phyloP scores from a whole-genome alignment of 2,113 vertebrate species.

The Colossoma macropomum region DNA sequence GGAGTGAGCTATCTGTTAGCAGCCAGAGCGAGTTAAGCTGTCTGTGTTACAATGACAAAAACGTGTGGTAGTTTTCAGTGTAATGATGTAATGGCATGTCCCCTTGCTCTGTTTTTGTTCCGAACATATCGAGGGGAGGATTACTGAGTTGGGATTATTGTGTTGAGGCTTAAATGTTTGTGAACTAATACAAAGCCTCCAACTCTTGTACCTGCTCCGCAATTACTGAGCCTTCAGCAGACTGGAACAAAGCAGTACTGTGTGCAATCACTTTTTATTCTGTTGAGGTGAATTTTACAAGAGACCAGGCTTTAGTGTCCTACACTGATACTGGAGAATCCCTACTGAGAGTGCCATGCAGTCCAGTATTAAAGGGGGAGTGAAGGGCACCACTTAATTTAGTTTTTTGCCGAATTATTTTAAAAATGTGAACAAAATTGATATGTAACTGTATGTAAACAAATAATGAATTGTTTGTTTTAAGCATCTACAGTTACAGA shows the following conservation, averaged over 20 bases:
- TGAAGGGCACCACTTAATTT: too few species aligned
- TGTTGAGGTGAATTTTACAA: neutral
- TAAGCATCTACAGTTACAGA: too few species aligned
- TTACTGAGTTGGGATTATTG: constrained; percentile 31
- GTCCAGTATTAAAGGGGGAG: too few species aligned
- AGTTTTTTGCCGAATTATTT: too few species aligned
- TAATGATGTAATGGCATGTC: neutral
- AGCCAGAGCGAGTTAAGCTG: neutral
- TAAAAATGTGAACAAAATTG: too few species aligned
- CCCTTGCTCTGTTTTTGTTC: neutral
- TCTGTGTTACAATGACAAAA: neutral
- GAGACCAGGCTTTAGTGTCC: neutral
- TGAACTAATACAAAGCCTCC: constrained; percentile 13
- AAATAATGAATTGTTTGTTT: too few species aligned
- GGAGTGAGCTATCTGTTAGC: neutral
- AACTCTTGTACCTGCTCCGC: neutral
- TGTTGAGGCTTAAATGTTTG: constrained; percentile 28
- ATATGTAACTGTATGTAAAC: too few species aligned
- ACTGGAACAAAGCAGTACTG: constrained; percentile 4
- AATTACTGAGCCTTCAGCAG: constrained; percentile 24
- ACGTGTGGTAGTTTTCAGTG: neutral
- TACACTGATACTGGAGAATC: too few species aligned
- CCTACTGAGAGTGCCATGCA: too few species aligned
- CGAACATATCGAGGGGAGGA: constrained; percentile 5
- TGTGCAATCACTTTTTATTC: neutral